A percentile compares a stretch with the other conserved stretches of the same genome.
These are phyloP conservation scores for Arctopsyche grandis DNA, from an alignment of 1,140 invertebrate genomes.

Conservation along the genomic window DNA sequence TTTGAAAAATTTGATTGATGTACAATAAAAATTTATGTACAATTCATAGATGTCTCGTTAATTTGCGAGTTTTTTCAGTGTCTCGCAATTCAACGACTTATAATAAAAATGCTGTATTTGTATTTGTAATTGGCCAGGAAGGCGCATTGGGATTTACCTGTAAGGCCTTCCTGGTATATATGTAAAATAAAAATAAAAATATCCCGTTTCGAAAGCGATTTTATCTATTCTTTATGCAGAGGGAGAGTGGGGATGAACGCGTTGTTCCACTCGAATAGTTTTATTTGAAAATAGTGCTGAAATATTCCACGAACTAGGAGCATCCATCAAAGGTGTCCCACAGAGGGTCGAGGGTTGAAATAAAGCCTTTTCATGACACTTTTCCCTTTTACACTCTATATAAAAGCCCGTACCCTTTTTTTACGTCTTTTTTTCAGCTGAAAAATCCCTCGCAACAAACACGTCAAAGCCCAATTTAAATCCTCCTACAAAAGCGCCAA, in stretches of 20 bases:
- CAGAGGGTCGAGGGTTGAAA: slow-evolving; percentile 33
- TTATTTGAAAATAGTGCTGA: slow-evolving; percentile 41
- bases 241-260: background rate
- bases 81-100: no score
- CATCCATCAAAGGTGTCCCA: slow-evolving; percentile 51
- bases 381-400: slow-evolving; percentile 19
- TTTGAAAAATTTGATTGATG: no score
- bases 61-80: no score
- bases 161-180: no score
- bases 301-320: slow-evolving; percentile 42
- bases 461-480: slow-evolving; percentile 10
- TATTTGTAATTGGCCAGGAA: no score
- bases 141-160: no score
- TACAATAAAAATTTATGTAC: no score
- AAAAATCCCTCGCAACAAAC: background rate
- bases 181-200: no score
- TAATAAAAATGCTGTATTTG: no score
- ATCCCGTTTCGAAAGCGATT: no score
- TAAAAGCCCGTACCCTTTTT: background rate
- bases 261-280: slow-evolving; percentile 37
- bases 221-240: no score
- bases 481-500: background rate
- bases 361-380: slow-evolving; percentile 35
- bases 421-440: slow-evolving; percentile 8
- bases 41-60: no score